phyloP scores from a whole-genome alignment of 1,140 invertebrate species.

The Atta texana region DNA sequence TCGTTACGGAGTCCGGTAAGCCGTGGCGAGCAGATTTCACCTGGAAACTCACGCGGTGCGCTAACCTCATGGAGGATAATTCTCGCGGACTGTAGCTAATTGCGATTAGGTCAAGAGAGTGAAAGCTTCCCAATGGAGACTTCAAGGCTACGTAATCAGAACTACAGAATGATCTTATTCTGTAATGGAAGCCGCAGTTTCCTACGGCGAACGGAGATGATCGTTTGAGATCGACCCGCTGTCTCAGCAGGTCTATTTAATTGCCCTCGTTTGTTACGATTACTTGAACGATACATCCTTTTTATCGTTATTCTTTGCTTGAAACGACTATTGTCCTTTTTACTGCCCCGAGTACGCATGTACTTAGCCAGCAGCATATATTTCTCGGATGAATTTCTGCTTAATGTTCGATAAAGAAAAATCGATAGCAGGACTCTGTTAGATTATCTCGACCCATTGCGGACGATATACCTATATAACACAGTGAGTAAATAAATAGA shows the following conservation, averaged over 20 bases:
- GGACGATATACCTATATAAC: conserved; percentile 10
- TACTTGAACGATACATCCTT: conserved; percentile 77
- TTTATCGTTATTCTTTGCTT: conserved; percentile 66
- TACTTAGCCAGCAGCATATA: conserved; percentile 19
- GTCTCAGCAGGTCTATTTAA: conserved; percentile 73
- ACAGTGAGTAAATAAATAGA: conserved; percentile 21
- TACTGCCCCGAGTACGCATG: neutral
- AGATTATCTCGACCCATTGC: conserved; percentile 39
- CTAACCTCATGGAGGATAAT: conserved; percentile 63
- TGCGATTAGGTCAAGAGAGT: conserved; percentile 79
- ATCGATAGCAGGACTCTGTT: conserved; percentile 35
- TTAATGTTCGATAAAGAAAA: conserved; percentile 71
- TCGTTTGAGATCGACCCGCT: conserved; percentile 72
- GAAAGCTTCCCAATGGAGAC: conserved; percentile 66
- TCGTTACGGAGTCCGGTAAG: conserved; percentile 5
- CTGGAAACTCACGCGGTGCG: conserved; percentile 14
- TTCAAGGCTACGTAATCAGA: conserved; percentile 79
- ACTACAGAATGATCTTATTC: conserved; percentile 81
- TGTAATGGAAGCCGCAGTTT: conserved; percentile 75
- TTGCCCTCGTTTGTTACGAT: conserved; percentile 77
- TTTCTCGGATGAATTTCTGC: conserved; percentile 38
- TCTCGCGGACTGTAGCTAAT: conserved; percentile 78
- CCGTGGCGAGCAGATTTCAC: conserved; percentile 12
- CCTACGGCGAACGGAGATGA: conserved; percentile 36
- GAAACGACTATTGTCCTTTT: conserved; percentile 18